Conservation (phyloP, 2,888 invertebrate genomes). For the Oscheius sp. region DNA sequence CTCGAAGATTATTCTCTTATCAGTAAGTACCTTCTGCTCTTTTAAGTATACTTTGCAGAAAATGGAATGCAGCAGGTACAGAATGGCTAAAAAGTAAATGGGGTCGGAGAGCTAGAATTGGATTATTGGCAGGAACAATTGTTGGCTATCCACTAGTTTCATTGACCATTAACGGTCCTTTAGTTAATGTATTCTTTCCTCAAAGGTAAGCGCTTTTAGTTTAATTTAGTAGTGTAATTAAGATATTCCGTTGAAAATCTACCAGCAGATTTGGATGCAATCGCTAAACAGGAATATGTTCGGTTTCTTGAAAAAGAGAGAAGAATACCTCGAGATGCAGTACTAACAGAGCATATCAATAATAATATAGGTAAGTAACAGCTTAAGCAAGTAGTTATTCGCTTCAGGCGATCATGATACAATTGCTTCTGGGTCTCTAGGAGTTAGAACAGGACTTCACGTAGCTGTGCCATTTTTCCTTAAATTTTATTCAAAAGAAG, state of each 20-base stretch:
- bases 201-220: constrained; percentile 31
- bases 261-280: background rate
- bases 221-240: background rate
- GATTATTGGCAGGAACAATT: constrained; percentile 61
- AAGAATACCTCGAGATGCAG: constrained; percentile 56
- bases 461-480: constrained; percentile 60
- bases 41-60: constrained; percentile 5
- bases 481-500: constrained; percentile 48
- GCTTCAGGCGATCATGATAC: constrained; percentile 57
- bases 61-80: constrained; percentile 20
- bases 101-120: constrained; percentile 55
- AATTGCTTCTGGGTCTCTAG: constrained; percentile 56
- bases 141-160: constrained; percentile 58
- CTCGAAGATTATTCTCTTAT: constrained; percentile 16
- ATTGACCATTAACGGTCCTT: constrained; percentile 59
- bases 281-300: constrained; percentile 45
- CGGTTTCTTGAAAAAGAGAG: constrained; percentile 53
- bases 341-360: constrained; percentile 44
- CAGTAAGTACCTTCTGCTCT: background rate
- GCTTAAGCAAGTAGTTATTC: background rate
- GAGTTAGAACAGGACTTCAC: constrained; percentile 59
- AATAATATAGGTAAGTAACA: constrained; percentile 14
- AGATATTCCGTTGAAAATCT: constrained; percentile 19
- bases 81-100: constrained; percentile 44
- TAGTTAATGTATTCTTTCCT: constrained; percentile 58